Base-by-base conservation (phyloP, 2,113 vertebrate genomes). In the Lophius piscatorius region DNA sequence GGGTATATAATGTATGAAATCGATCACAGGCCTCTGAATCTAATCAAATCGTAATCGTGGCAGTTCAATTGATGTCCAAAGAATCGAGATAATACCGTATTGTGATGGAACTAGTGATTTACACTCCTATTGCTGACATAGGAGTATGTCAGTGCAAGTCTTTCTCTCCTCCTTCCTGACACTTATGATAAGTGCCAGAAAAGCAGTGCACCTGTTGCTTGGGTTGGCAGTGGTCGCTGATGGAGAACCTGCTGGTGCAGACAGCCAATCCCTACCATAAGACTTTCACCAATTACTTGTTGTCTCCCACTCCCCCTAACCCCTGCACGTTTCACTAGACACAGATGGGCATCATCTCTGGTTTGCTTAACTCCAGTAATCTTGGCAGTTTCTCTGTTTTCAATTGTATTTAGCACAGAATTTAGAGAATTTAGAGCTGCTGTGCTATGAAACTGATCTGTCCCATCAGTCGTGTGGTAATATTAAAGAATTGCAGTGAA, bases 401-500 rank as follows among this genome's bases (percentile, higher is more conserved):
- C 18, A 18, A 9, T 20, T 2, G 23, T 28, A 14, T 38, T 33
- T 17, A 55, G 34, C 8, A 2, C 7, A 28, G 26, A 10, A 58
- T 18, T 14, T 71, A 63, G 50, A 82, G 67, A 58, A 3, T 72
- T 83, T 57, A 56, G 49, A 66, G 70, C 67, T 56, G 55, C 20
- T 64, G 22, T 74, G 75, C 63, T 72, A 74, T 74, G 71, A 79
- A 85, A 57, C 36, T 38, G 73, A 84, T 70, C 73, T 64, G 78
- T 69, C 67, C 56, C 65, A 39, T 34, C 23, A 61, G 64, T 52
- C 42, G 65, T 50, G 76, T 63, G 21, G 65, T 69, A 69, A 76
- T 73, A 45, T 62, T 40, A 21, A 73, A 70, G 67, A 71, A 79
- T 60, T 61, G 34, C 18, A 35, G 16, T 9, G n/a, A 55, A 50